A percentile compares a stretch with the other conserved stretches of the same genome.
Conservation (phyloP, 2,888 invertebrate genomes). For the Cataglyphis rosenhaueri region DNA sequence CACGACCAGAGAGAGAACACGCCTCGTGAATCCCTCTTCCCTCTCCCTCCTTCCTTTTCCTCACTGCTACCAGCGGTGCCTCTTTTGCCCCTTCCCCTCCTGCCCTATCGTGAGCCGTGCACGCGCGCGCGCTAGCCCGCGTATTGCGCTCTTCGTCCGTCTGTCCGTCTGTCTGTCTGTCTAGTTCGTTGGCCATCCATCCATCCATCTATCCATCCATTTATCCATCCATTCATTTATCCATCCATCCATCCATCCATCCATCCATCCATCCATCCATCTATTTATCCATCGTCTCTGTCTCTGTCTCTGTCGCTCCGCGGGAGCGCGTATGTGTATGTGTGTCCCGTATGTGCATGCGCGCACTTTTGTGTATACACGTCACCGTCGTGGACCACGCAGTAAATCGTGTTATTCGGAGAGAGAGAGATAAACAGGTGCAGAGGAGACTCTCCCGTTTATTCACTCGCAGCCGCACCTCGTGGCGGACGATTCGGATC, state of each 20-base stretch:
- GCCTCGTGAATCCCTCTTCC: constrained; percentile 58
- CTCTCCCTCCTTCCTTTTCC: not conserved
- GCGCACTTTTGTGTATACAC: constrained; percentile 60
- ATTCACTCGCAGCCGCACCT: constrained; percentile 48
- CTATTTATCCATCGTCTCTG: not conserved
- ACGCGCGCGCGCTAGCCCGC: constrained; percentile 62
- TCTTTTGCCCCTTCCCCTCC: constrained; percentile 34
- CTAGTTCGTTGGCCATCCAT: not conserved
- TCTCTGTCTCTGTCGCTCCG: not conserved
- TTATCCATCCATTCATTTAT: not conserved
- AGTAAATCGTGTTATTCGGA: constrained; percentile 75
- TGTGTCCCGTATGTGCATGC: not conserved
- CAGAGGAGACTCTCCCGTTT: constrained; percentile 17
- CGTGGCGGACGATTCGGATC: not conserved
- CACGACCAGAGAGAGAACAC: constrained; percentile 42
- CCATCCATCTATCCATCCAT: no score
- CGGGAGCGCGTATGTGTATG: not conserved
- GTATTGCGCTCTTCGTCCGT: constrained; percentile 53
- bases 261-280: no score
- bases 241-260: not conserved
- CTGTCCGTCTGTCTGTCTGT: constrained; percentile 2
- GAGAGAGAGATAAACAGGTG: constrained; percentile 72
- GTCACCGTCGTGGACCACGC: constrained; percentile 72
- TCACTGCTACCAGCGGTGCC: constrained; percentile 6
- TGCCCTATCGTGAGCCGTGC: constrained; percentile 51